A percentile compares a stretch with the other conserved stretches of the same genome.
Conservation (phyloP, 1,140 invertebrate genomes). For the Drosophila mayri region DNA sequence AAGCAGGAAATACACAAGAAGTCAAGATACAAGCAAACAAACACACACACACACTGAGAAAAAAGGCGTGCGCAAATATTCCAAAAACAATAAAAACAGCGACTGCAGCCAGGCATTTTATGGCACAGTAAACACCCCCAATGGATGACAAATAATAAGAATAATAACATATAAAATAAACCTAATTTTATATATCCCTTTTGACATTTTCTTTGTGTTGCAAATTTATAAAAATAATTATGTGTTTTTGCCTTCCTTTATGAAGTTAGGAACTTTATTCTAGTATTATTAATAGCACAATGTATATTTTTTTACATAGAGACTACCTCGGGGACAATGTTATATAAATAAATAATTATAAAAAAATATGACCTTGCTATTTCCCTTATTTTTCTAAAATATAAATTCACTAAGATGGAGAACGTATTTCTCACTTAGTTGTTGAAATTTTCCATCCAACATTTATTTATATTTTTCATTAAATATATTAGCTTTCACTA, state of each 20-base stretch:
- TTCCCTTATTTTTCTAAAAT: background rate
- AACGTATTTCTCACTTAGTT: background rate
- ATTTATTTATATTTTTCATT: background rate
- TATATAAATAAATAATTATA: background rate
- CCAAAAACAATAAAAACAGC: slow-evolving; percentile 29
- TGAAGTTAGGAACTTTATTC: background rate
- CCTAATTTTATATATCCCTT: too few species aligned
- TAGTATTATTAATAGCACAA: too few species aligned
- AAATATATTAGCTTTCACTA: background rate
- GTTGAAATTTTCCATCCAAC: background rate
- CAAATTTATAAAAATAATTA: too few species aligned
- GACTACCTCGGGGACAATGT: background rate
- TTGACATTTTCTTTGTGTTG: too few species aligned
- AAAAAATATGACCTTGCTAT: background rate
- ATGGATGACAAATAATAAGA: background rate
- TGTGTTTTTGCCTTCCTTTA: too few species aligned
- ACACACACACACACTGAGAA: slow-evolving; percentile 12
- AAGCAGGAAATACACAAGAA: slow-evolving; percentile 71
- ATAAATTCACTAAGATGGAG: background rate
- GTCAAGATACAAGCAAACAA: slow-evolving; percentile 33
- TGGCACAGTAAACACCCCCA: background rate
- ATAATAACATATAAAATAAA: too few species aligned
- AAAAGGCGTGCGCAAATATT: slow-evolving; percentile 25
- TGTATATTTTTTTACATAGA: background rate
- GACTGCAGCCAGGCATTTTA: slow-evolving; percentile 13